phyloP scores from a whole-genome alignment of 2,888 invertebrate species.

The Xylophagus ater region DNA sequence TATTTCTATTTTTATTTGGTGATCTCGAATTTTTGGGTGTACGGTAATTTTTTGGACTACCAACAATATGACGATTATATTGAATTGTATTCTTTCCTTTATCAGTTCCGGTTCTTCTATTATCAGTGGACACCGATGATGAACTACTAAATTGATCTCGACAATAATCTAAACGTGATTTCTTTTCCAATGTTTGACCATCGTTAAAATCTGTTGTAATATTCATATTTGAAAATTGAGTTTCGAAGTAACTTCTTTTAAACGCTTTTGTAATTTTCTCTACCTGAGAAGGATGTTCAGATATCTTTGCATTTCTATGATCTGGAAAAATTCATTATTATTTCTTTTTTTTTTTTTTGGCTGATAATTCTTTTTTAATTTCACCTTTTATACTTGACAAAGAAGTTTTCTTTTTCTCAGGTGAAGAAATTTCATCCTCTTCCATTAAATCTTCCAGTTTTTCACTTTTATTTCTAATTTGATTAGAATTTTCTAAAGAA shows the following conservation, averaged over 20 bases:
- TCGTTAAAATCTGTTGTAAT: conserved; percentile 27
- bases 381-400: too few relatives aligned
- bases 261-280: conserved; percentile 38
- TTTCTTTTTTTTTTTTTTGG: conserved; percentile 27
- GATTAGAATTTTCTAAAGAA: too few relatives aligned
- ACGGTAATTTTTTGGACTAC: conserved; percentile 54
- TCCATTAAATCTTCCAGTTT: too few relatives aligned
- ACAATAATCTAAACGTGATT: conserved; percentile 20
- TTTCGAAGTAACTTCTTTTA: conserved; percentile 33
- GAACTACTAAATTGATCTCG: conserved; percentile 13
- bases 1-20: conserved; percentile 77
- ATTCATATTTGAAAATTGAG: conserved; percentile 28
- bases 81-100: conserved; percentile 78
- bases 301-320: conserved; percentile 35
- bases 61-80: conserved; percentile 61
- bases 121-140: conserved; percentile 21
- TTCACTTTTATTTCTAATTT: too few relatives aligned
- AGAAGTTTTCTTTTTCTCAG: too few relatives aligned
- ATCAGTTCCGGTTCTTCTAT: conserved; percentile 56
- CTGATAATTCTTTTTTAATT: conserved; percentile 18
- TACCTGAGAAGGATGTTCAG: conserved; percentile 32
- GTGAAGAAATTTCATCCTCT: too few relatives aligned
- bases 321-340: conserved; percentile 28
- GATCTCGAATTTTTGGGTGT: conserved; percentile 71
- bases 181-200: conserved; percentile 14